phyloP scores from a whole-genome alignment of 2,113 vertebrate genomes.

The Struthio camelus region DNA sequence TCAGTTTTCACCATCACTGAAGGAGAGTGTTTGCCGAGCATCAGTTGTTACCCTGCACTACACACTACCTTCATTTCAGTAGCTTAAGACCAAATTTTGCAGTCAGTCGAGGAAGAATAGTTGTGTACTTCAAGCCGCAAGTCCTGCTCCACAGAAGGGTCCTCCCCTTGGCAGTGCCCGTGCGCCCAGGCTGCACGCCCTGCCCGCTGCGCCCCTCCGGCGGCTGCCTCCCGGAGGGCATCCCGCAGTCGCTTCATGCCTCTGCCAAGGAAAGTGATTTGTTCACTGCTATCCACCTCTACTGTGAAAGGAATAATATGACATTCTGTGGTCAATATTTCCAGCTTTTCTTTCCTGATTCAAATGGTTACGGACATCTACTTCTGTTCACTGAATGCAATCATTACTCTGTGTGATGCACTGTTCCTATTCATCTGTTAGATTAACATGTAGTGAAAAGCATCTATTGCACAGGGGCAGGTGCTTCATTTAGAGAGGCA shows the following conservation, averaged over 20 bases:
- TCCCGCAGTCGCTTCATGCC: neutral
- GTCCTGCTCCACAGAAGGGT: neutral
- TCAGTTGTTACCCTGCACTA: neutral
- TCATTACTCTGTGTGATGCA: neutral
- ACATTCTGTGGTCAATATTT: neutral
- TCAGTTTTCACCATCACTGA: neutral
- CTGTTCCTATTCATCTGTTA: neutral
- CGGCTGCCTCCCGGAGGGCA: neutral
- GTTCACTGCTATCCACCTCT: neutral
- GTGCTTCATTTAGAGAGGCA: slow-evolving; percentile 34
- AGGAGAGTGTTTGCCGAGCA: neutral
- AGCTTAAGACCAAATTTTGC: neutral
- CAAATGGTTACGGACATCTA: neutral
- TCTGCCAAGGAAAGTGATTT: neutral
- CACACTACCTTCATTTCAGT: neutral
- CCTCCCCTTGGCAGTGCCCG: neutral
- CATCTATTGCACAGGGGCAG: neutral
- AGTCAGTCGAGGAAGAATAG: neutral
- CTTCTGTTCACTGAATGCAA: neutral
- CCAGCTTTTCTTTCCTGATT: neutral
- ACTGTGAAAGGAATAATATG: neutral
- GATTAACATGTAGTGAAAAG: neutral
- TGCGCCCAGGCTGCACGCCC: neutral
- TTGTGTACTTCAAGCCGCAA: neutral
- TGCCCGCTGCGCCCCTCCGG: neutral